A percentile compares a stretch with the other conserved stretches of the same genome.
phyloP scores from a whole-genome alignment of 2,113 vertebrate species.

The Paedocypris sp. region DNA sequence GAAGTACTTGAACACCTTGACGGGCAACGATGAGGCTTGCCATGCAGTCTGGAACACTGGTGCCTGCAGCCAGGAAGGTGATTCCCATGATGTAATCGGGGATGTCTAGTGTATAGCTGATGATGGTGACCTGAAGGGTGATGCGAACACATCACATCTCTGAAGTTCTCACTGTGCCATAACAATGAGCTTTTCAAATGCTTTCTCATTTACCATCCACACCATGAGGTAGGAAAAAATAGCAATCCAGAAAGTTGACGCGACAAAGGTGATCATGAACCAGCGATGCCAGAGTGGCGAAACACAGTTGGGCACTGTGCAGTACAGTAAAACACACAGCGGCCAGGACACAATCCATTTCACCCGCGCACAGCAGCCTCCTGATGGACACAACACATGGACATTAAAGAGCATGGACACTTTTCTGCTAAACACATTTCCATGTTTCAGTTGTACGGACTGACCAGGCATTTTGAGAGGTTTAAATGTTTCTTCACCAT shows the following conservation, averaged over 20 bases:
- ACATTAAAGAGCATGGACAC: background rate
- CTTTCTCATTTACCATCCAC: slow-evolving; percentile 67
- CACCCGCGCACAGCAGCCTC: slow-evolving; percentile 45
- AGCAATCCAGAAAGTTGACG: slow-evolving; percentile 68
- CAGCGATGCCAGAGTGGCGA: slow-evolving; percentile 66
- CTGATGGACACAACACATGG: slow-evolving; percentile 34
- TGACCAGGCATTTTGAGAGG: slow-evolving; percentile 61
- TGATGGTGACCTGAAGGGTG: slow-evolving; percentile 59
- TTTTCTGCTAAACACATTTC: background rate
- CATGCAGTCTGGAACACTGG: slow-evolving; percentile 72
- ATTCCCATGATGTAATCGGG: slow-evolving; percentile 74
- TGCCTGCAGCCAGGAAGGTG: slow-evolving; percentile 68
- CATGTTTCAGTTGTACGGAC: background rate
- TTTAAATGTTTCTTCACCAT: slow-evolving; percentile 49
- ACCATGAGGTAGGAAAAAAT: slow-evolving; percentile 74
- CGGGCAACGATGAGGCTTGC: slow-evolving; percentile 68
- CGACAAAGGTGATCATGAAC: slow-evolving; percentile 67
- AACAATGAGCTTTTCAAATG: background rate
- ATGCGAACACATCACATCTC: background rate
- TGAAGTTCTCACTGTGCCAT: background rate
- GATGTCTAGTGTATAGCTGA: slow-evolving; percentile 65
- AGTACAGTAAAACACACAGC: slow-evolving; percentile 61
- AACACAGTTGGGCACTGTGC: slow-evolving; percentile 65
- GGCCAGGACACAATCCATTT: slow-evolving; percentile 69
- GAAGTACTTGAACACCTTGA: slow-evolving; percentile 59